Base-by-base conservation (phyloP, 2,113 vertebrate genomes). In the Oncorhynchus clarkii region DNA sequence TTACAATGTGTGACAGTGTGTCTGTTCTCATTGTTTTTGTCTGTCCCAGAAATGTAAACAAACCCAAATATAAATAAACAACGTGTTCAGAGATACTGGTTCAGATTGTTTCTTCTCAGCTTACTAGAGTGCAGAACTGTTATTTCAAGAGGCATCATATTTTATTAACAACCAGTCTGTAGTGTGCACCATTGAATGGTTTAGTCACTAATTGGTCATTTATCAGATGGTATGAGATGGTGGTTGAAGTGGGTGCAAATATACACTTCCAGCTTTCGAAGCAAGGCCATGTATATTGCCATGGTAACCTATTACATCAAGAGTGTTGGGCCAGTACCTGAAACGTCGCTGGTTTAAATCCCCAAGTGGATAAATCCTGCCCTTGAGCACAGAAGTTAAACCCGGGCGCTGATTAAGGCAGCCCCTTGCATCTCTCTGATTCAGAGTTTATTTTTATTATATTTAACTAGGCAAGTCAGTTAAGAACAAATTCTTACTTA, bases 21-120 rank as follows among this genome's bases (percentile, higher is more conserved):
- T 31, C 29, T 67, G 5, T 67, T 16, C 6, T 34, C 26, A 45
- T 66, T 78, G 13, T n/a, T 78, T 39, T 89, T 82, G 83, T 82
- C 82, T 13, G 73, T 74, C 39, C 65, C 64, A 45, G 68, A 86
- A 80, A 89, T 82, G 68, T 62, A 85, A 90, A 84, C 75, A 62
- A 62, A n/a, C 18, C 1, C 5, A 78, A 74, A 64, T 64, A 18
- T 48, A 51, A 59, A 75, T 71, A 54, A 45, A 45, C 9, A 62
- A 62, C 14, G 7, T 62, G 59, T 16, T 54, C 39, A 24, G 72
- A 22, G 49, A 74, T 74, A 59, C 39, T n/a, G 34, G 34, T 71
- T 62, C 78, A 73, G 60, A 20, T 78, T 81, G 65, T 3, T 7
- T 77, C n/a, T 20, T 62, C 45, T 39, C 8, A 39, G 2, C 2